Evolutionary conservation across 2,888 invertebrate genomes (phyloP).

Genomic region (Trissolcus japonicus): DNA sequence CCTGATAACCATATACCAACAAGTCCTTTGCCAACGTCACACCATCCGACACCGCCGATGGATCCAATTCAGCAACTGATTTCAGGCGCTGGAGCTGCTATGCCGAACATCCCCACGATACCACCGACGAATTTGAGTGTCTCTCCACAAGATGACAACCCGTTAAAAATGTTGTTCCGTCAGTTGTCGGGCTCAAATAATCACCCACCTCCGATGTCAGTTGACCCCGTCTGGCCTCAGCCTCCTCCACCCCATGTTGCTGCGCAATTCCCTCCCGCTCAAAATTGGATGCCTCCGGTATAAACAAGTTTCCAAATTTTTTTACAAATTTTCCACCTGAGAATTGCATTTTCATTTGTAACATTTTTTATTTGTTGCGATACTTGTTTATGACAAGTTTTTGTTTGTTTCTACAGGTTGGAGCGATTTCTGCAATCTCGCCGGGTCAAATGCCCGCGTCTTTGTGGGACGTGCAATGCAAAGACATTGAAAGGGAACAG

Average conservation of each 20-base stretch:
- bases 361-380: not conserved
- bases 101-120: constrained; percentile 74
- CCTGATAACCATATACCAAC: constrained; percentile 67
- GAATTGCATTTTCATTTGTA: not conserved
- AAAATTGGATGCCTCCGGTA: constrained; percentile 73
- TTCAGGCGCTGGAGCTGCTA: constrained; percentile 67
- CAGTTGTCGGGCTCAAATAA: constrained; percentile 74
- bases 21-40: constrained; percentile 65
- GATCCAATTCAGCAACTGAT: constrained; percentile 78
- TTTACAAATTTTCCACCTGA: not conserved
- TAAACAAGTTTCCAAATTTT: constrained; percentile 5
- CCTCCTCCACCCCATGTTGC: constrained; percentile 68
- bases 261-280: constrained; percentile 68
- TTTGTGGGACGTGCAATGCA: constrained; percentile 74
- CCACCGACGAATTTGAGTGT: constrained; percentile 67
- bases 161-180: constrained; percentile 77
- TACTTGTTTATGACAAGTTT: not conserved
- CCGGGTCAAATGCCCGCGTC: constrained; percentile 73
- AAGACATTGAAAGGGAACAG: constrained; percentile 77
- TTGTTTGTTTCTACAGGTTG: constrained; percentile 61
- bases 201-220: constrained; percentile 60
- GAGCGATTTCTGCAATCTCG: constrained; percentile 69
- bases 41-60: constrained; percentile 68
- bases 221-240: constrained; percentile 74
- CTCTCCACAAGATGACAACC: constrained; percentile 73